Evolutionary conservation across 2,113 vertebrate species (phyloP).

Genomic region (Tupaia tana): DNA sequence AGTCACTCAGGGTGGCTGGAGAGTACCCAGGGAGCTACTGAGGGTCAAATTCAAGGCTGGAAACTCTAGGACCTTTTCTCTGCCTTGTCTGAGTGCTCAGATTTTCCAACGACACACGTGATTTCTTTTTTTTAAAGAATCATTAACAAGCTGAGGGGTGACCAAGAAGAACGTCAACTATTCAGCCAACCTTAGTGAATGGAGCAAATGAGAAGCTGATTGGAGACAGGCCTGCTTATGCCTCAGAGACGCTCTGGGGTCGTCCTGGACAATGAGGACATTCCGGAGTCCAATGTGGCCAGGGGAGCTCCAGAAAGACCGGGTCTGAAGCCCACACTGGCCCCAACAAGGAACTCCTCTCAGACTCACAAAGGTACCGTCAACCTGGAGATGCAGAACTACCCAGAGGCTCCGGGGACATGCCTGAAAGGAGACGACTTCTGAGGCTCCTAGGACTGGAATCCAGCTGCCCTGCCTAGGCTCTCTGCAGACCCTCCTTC

Average conservation of each 20-base stretch:
- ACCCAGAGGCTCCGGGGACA: not conserved
- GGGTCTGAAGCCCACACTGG: not conserved
- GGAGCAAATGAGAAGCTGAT: too few species aligned
- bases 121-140: not conserved
- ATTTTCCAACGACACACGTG: not conserved
- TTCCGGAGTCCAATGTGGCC: not conserved
- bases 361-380: not conserved
- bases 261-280: not conserved
- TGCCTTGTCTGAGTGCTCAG: not conserved
- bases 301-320: not conserved
- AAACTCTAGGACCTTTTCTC: not conserved
- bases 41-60: not conserved
- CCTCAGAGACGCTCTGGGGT: not conserved
- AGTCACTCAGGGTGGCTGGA: too few species aligned
- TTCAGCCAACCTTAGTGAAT: not conserved
- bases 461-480: rapidly evolving
- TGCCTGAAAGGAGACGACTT: too few species aligned
- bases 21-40: rapidly evolving
- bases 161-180: not conserved
- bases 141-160: not conserved
- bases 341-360: too few species aligned
- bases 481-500: not conserved
- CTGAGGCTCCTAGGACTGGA: too few species aligned
- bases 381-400: rapidly evolving
- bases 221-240: not conserved